Evolutionary conservation across 2,797 vertebrate genomes (phyloP).

Genomic region (Spinibarbus caldwelli): DNA sequence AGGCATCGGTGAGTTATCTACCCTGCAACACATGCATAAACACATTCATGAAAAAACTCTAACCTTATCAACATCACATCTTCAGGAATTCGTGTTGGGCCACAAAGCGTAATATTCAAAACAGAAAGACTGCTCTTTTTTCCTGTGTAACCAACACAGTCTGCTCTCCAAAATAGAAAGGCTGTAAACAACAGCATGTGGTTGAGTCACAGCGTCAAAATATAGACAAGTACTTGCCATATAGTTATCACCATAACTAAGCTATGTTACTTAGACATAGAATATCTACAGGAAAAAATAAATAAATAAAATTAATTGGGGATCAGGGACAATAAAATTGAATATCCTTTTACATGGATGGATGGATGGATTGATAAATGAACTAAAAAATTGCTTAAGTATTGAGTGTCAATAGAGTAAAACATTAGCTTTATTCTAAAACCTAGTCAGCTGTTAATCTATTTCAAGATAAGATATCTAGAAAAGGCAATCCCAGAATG

Average conservation of each 20-base stretch:
- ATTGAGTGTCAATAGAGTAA: background rate
- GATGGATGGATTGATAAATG: background rate
- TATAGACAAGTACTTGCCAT: conserved; percentile 65
- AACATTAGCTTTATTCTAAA: background rate
- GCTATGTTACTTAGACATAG: conserved; percentile 37
- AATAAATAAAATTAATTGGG: background rate
- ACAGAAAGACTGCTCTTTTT: background rate
- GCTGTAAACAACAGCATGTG: conserved; percentile 63
- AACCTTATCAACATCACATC: conserved; percentile 20
- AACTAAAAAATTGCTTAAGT: background rate
- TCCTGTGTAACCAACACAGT: conserved; percentile 29
- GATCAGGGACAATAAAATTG: background rate
- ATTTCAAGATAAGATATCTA: background rate
- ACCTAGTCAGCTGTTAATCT: background rate
- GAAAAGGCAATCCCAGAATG: background rate
- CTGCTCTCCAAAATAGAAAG: conserved; percentile 65
- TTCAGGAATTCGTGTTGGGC: conserved; percentile 4
- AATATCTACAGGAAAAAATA: background rate
- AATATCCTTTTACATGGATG: background rate
- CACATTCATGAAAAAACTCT: conserved; percentile 28
- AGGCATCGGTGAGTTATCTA: conserved; percentile 36
- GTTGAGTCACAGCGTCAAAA: conserved; percentile 63
- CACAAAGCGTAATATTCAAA: conserved; percentile 17
- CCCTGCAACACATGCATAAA: background rate
- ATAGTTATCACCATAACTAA: conserved; percentile 50